These are phyloP conservation scores for Hypocryptadius cinnamomeus DNA, from an alignment of 2,113 vertebrate genomes.

Conservation along the genomic window DNA sequence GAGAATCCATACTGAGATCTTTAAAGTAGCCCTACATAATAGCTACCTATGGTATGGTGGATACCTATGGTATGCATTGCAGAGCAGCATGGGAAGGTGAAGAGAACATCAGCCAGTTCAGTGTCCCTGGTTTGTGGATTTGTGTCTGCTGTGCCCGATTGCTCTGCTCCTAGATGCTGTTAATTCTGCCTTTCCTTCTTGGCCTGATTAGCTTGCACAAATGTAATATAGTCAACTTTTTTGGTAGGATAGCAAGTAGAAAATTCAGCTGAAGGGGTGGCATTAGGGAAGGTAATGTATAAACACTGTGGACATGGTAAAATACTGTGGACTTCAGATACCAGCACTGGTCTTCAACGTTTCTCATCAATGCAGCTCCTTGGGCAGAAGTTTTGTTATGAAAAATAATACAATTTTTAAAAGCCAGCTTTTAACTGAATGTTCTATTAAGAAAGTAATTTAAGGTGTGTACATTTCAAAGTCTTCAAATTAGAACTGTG, in stretches of 20 bases:
- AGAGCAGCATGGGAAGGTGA: neutral
- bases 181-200: neutral
- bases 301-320: neutral
- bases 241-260: neutral
- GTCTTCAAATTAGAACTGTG: neutral
- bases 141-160: neutral
- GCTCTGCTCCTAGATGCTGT: neutral
- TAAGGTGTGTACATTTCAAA: neutral
- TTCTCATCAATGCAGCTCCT: neutral
- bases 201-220: neutral
- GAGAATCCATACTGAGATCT: neutral
- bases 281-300: neutral
- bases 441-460: neutral
- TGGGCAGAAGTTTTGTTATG: neutral
- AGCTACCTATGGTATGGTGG: no score
- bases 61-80: neutral
- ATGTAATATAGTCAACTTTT: neutral
- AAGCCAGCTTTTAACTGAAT: neutral
- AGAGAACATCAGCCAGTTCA: neutral
- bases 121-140: neutral
- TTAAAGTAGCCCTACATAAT: neutral
- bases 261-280: neutral
- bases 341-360: neutral
- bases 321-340: neutral
- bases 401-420: neutral